Base-by-base conservation (phyloP, 2,797 vertebrate species). In the Diplodus sargus region DNA sequence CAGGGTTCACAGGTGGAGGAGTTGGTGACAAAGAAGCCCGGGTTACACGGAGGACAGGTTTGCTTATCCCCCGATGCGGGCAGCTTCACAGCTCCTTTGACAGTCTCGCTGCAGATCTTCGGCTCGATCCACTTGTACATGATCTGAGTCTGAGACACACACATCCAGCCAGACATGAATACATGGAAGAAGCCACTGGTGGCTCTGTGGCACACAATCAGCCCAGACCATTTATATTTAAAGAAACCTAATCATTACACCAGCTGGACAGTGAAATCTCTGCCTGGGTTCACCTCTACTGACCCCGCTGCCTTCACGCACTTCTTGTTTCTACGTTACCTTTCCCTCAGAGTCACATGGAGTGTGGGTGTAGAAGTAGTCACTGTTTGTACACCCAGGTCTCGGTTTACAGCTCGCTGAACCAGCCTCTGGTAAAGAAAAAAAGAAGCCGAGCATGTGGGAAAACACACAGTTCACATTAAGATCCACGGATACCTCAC, bases 101-200 rank as follows among this genome's bases (percentile, higher is more conserved):
- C 78, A 9, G 88, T 94, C 79, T 98, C 97, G 0, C 90, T 93
- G 87, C 98, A 99, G 91, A 96, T 96, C 86, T 99, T 99, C 0
- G 98, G 98, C 70, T 97, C 95, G 4, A 96, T 97, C 98, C 98
- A 99, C 81, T 98, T 98, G 92, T 97, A 99, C 97, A 97, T 97
- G 74, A 98, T 93, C 91, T 97, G 97, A 0, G 98, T 99, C 98
- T 99, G 90, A 66, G 70, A 72, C 25, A 71, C 45, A 69, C 42
- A 78, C 54, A 84, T 22, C 15, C 10, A 76, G 25, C 4, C 54
- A 57, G 28, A 34, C 56, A 61, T 86, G 28, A 79, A 85, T 53
- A 78, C 18, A 70, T 65, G 56, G 70, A 70, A 62, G 71, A 70
- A 28, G 61, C 30, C 23, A 47, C 22, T 61, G 0, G 59, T 18